Evolutionary conservation across 2,797 vertebrate genomes (phyloP), one percentile per base, ranked within the genome.

Genomic region (Columba guinea): DNA sequence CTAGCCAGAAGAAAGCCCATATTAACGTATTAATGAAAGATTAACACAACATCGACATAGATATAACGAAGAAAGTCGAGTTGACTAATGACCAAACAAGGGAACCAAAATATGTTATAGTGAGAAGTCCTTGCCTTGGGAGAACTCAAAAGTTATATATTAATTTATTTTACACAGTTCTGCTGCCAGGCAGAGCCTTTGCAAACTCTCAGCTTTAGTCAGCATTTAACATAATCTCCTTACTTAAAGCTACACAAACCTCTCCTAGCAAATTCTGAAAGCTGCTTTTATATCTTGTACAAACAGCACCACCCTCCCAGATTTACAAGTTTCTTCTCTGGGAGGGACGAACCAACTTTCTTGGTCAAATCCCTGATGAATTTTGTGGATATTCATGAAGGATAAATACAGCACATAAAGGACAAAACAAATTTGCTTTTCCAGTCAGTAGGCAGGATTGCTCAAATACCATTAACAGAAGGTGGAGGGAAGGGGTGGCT

Each of bases 201-300:
- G 74, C 93, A 90, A 82, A 70, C 80, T 91, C 81, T 77, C 55
- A 69, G 76, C 62, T 90, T 81, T 79, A 63, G 79, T 95, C 92
- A 90, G 92, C 92, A 81, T 93, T 98, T 97, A 97, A 94, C 96
- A 97, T 97, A 97, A 97, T 98, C 97, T 97, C 95, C 96, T 98
- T 97, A 97, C 95, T 97, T 93, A 94, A 96, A 96, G 96, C 96
- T 96, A 95, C 86, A 96, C 94, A 96, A 94, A 81, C n/a, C 87
- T 97, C 95, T 95, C 96, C 96, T 5, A 69, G 97, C 96, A 97
- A 97, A 97, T 96, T 97, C 86, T 93, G 93, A 97, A 97, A 97
- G 94, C 97, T 92, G 93, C 96, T 98, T 98, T 97, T 95, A 97
- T 87, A 95, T 96, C 97, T 96, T 94, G 84, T 94, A 96, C 96